Evolutionary conservation across 2,113 vertebrate genomes (phyloP), one percentile per base, ranked within the genome.

Genomic region (Pyxicephalus adspersus): DNA sequence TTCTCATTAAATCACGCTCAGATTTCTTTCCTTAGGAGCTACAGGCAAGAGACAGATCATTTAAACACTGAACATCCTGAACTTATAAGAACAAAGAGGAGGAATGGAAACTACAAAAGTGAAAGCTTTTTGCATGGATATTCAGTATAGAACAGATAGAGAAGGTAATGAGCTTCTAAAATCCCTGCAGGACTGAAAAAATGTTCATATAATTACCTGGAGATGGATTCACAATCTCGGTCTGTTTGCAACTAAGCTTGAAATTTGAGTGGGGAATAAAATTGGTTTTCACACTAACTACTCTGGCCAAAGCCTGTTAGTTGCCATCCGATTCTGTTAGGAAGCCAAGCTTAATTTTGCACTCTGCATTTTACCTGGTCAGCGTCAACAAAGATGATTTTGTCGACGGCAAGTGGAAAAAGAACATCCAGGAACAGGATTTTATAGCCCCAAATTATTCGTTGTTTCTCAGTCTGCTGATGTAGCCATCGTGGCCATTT

Each of bases 341-440:
- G 31, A 77, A 55, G 45, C 20, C 28, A 61, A 26, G 65, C 57
- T 34, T 64, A 25, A 64, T 19, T 73, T 34, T 29, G 23, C 57
- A 64, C 3, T 34, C 52, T 22, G 6, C 16, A 26, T 67, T 23
- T 34, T 90, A 96, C 97, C 95, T 98, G 97, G 87, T 99, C 97
- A 19, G 98, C 98, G 74, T 99, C 98, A 0, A 99, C 96, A 89
- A 99, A 99, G 89, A 99, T 98, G 86, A 99, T 96, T 92, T 99
- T 99, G 89, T 98, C 93, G 83, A 99, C 94, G 58, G 96, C 95
- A 85, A 99, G 86, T 13, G 98, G 98, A 85, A 99, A 99, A 76
- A 99, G 95, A 84, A 99, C 97, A 83, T 99, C 97, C 84, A 99
- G 89, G 86, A 99, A 99, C 81, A 99, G 96, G 86, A 99, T 99